phyloP scores from a whole-genome alignment of 2,797 vertebrate species.

The Melanotaenia trifasciata region DNA sequence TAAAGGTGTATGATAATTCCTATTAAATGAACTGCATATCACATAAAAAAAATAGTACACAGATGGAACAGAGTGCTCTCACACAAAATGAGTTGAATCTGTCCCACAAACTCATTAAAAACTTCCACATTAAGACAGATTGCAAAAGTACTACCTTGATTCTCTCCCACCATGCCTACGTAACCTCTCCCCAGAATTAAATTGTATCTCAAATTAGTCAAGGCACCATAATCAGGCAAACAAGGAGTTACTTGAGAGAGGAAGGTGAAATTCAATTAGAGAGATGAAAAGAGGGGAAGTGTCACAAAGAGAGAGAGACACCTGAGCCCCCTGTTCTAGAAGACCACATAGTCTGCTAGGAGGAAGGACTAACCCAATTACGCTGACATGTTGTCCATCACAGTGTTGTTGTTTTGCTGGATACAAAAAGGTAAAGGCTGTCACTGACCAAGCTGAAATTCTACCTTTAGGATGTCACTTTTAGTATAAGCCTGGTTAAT shows the following conservation, averaged over 20 bases:
- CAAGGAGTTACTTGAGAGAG: constrained; percentile 68
- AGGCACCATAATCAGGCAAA: constrained; percentile 62
- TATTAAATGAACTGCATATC: background rate
- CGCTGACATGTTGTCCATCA: constrained; percentile 72
- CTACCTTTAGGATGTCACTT: constrained; percentile 25
- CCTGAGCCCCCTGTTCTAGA: constrained; percentile 79
- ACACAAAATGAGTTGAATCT: constrained; percentile 4
- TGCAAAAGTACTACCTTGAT: constrained; percentile 39
- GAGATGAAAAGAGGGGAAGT: constrained; percentile 63
- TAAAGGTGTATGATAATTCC: background rate
- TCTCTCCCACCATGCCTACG: constrained; percentile 27
- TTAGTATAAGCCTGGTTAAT: background rate
- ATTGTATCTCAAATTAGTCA: constrained; percentile 74
- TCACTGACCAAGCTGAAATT: constrained; percentile 37
- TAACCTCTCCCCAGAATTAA: constrained; percentile 66
- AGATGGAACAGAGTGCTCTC: background rate
- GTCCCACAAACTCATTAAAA: constrained; percentile 19
- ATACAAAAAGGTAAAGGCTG: constrained; percentile 51
- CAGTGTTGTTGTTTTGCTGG: constrained; percentile 65
- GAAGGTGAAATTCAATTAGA: constrained; percentile 81
- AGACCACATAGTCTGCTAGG: constrained; percentile 53
- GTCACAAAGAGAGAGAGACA: constrained; percentile 71
- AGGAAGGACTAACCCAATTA: constrained; percentile 75
- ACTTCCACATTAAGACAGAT: constrained; percentile 31
- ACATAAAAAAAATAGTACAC: background rate